Conservation (phyloP, 2,113 vertebrate genomes). For the Python bivittatus region DNA sequence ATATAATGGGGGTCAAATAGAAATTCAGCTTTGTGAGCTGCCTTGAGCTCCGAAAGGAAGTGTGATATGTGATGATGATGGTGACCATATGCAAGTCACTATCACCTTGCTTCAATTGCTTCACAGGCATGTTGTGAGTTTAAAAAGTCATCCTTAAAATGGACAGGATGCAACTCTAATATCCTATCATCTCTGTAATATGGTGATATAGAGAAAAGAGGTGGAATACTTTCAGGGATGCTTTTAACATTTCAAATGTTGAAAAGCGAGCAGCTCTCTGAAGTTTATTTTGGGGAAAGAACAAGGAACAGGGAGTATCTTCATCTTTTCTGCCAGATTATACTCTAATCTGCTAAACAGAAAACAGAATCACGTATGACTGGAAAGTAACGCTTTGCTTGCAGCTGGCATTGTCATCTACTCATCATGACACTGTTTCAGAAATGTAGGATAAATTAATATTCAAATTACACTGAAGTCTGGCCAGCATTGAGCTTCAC, state of each 20-base stretch:
- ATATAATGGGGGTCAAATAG: too few relatives aligned
- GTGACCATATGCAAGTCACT: background rate
- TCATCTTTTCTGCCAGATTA: background rate
- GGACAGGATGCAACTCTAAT: background rate
- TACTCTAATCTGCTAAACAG: background rate
- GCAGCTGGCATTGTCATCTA: background rate
- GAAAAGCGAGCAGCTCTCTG: background rate
- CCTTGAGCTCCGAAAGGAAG: too few relatives aligned
- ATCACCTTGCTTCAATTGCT: background rate
- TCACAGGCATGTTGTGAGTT: background rate
- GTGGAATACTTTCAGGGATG: background rate
- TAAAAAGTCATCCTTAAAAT: too few relatives aligned
- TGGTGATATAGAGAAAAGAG: background rate
- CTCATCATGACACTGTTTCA: conserved; percentile 2
- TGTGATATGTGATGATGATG: too few relatives aligned
- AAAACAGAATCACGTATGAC: conserved; percentile 14
- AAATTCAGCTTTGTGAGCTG: too few relatives aligned
- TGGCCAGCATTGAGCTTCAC: background rate
- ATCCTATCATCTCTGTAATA: background rate
- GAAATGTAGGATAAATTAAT: conserved; percentile 19
- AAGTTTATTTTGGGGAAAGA: too few relatives aligned
- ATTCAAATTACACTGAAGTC: conserved; percentile 2
- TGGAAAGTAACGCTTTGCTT: conserved; percentile 1
- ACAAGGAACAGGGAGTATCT: background rate
- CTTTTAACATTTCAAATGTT: background rate